phyloP scores from a whole-genome alignment of 2,888 invertebrate species.

The Melanotus villosus region DNA sequence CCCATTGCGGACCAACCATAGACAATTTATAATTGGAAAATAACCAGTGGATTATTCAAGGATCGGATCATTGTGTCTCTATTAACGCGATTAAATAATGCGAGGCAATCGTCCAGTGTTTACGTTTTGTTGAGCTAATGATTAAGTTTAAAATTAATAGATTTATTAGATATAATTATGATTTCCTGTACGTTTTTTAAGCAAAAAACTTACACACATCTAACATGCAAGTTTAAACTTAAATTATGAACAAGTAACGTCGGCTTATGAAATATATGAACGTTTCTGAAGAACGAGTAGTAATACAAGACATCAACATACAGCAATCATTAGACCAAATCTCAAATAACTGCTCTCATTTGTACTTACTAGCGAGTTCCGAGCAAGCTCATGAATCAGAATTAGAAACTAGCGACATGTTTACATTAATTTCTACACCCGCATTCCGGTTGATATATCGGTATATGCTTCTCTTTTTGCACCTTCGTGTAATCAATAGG shows the following conservation, averaged over 20 bases:
- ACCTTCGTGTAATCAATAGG: constrained; percentile 21
- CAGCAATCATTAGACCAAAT: constrained; percentile 41
- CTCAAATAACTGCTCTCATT: constrained; percentile 42
- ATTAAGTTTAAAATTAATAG: constrained; percentile 22
- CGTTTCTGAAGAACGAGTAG: constrained; percentile 7
- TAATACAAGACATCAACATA: constrained; percentile 36
- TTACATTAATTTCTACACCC: constrained; percentile 58
- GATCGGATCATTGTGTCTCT: constrained; percentile 1
- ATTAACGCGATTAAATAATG: constrained; percentile 8
- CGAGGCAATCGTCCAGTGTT: not conserved
- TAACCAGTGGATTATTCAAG: no score
- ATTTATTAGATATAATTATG: constrained; percentile 33
- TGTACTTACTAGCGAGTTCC: constrained; percentile 33
- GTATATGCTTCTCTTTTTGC: constrained; percentile 32
- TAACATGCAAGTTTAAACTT: constrained; percentile 37
- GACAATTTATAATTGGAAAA: constrained; percentile 23
- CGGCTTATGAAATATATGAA: constrained; percentile 33
- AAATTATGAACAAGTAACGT: constrained; percentile 34
- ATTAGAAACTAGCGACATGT: constrained; percentile 58
- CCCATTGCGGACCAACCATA: constrained; percentile 7
- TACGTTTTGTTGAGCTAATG: constrained; percentile 24
- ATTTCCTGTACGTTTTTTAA: constrained; percentile 32
- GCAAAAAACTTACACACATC: constrained; percentile 23
- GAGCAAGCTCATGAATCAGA: constrained; percentile 58
- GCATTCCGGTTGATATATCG: constrained; percentile 52